These are phyloP conservation scores for Coendou prehensilis DNA, from an alignment of 2,797 vertebrate genomes.

Conservation along the genomic window DNA sequence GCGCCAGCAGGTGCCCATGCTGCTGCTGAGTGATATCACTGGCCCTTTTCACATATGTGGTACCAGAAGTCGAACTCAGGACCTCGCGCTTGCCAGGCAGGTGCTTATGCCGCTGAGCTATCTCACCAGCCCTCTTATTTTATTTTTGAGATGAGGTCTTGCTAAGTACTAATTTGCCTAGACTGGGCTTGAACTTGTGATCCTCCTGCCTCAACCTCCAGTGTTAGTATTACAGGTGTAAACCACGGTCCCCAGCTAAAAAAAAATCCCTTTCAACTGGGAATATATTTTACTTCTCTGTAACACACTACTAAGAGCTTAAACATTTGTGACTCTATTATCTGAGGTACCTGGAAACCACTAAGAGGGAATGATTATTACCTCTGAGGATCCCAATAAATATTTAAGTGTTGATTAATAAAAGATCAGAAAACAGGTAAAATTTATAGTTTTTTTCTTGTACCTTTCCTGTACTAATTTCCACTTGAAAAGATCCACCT, in stretches of 20 bases:
- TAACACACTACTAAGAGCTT: neutral
- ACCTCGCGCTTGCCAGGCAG: too few species aligned
- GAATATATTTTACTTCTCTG: constrained; percentile 35
- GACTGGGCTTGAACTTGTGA: neutral
- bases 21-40: too few species aligned
- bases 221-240: neutral
- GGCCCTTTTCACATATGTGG: too few species aligned
- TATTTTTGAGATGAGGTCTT: neutral
- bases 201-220: neutral
- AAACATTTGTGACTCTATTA: constrained; percentile 42
- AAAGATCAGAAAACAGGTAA: constrained; percentile 24
- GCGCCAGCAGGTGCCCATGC: too few species aligned
- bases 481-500: constrained; percentile 31
- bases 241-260: neutral
- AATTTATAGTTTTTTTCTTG: constrained; percentile 51
- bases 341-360: constrained; percentile 11
- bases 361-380: constrained; percentile 24
- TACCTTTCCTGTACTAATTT: constrained; percentile 21
- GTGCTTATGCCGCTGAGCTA: too few species aligned
- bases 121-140: neutral
- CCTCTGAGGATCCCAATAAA: neutral
- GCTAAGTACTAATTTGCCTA: neutral
- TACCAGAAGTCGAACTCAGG: too few species aligned
- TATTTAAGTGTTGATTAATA: constrained; percentile 42
- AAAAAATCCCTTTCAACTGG: constrained; percentile 13